Conservation (phyloP, 2,113 vertebrate genomes). For the Trachemys scripta region DNA sequence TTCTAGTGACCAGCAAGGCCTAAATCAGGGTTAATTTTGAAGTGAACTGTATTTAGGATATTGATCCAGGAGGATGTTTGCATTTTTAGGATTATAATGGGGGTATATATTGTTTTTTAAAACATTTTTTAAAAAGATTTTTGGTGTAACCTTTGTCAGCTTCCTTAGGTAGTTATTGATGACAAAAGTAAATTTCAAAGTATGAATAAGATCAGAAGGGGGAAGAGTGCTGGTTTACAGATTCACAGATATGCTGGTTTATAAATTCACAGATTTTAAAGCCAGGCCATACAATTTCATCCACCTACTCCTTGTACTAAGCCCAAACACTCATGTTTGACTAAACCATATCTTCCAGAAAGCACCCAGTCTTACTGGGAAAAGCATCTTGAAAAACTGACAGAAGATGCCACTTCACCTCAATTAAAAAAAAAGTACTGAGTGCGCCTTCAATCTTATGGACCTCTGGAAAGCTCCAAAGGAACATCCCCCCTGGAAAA, state of each 20-base stretch:
- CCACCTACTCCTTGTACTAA: neutral
- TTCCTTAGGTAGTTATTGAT: neutral
- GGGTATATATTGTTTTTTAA: neutral
- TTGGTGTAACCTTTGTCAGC: neutral
- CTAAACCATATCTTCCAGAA: neutral
- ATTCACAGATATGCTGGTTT: neutral
- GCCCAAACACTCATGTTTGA: rapidly evolving
- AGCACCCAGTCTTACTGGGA: neutral
- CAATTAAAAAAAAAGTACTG: neutral
- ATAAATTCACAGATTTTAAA: neutral
- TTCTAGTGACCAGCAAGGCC: neutral
- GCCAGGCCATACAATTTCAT: neutral
- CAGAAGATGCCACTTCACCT: neutral
- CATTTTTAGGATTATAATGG: neutral
- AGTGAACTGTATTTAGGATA: neutral
- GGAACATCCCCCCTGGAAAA: neutral
- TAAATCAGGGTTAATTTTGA: neutral
- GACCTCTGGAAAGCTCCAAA: neutral
- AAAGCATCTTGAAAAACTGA: neutral
- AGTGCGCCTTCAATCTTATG: neutral
- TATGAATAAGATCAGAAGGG: neutral
- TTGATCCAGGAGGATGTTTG: neutral
- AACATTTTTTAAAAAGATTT: neutral
- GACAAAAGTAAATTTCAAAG: neutral
- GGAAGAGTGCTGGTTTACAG: too few species aligned